Percentiles rank a stretch among this genome's conserved stretches.
phyloP scores from a whole-genome alignment of 2,113 vertebrate species.

The Micronycteris hirsuta region DNA sequence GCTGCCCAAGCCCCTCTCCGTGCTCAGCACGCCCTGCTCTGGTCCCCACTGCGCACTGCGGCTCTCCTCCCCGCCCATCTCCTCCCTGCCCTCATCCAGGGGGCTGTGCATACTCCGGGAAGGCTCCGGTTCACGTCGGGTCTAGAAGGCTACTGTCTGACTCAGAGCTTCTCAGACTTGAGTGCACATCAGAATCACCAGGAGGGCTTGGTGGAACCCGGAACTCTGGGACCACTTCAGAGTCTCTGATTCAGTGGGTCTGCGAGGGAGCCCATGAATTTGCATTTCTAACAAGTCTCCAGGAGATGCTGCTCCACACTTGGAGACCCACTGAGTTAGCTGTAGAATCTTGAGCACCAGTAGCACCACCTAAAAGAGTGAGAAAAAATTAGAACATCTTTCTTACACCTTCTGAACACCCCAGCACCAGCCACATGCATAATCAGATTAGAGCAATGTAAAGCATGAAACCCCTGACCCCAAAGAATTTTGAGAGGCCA shows the following conservation, averaged over 20 bases:
- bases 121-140: too few relatives aligned
- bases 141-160: neutral
- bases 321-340: neutral
- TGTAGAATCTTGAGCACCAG: neutral
- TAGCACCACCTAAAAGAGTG: neutral
- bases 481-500: rapidly evolving
- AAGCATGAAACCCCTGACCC: neutral
- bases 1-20: rapidly evolving
- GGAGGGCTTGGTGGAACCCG: neutral
- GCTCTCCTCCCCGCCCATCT: neutral
- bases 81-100: neutral
- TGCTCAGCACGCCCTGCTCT: neutral
- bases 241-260: neutral
- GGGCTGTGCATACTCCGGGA: neutral
- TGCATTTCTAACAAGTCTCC: neutral
- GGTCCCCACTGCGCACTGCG: neutral
- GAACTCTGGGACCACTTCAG: neutral
- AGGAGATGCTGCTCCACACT: neutral
- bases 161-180: neutral
- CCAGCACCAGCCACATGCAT: neutral
- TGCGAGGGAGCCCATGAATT: neutral
- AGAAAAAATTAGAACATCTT: neutral
- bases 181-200: neutral
- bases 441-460: neutral
- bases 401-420: neutral